Percentiles rank a stretch among this genome's conserved stretches.
These are phyloP conservation scores for Alectoris magna DNA, from an alignment of 2,797 vertebrate species.

Conservation along the genomic window DNA sequence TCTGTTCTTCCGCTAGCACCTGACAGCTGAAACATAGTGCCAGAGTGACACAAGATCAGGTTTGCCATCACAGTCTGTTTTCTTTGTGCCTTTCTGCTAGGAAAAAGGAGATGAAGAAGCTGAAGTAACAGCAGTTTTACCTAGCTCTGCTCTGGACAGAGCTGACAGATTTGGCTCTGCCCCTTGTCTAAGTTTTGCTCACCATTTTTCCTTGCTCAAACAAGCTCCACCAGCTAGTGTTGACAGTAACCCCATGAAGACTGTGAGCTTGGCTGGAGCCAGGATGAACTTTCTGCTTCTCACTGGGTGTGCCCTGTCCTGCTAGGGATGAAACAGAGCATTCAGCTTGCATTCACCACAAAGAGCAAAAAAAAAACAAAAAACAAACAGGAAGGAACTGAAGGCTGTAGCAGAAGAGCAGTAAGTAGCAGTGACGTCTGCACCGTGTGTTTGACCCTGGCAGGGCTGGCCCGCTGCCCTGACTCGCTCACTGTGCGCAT, in stretches of 20 bases:
- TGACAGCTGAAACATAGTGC: neutral
- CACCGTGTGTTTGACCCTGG: neutral
- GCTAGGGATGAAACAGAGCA: slow-evolving; percentile 18
- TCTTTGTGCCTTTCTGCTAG: neutral
- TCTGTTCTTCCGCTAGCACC: neutral
- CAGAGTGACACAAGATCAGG: neutral
- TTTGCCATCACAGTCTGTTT: neutral
- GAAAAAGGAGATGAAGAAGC: neutral
- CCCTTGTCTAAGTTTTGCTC: neutral
- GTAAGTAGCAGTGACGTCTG: slow-evolving; percentile 3
- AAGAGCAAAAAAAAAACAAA: slow-evolving; percentile 64
- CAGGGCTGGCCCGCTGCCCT: neutral
- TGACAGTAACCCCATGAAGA: neutral
- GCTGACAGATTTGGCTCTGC: neutral
- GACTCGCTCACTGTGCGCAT: neutral
- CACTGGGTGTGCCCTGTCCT: slow-evolving; percentile 47
- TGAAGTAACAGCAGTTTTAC: neutral
- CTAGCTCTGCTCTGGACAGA: neutral
- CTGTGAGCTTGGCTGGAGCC: slow-evolving; percentile 33
- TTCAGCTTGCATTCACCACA: slow-evolving; percentile 38
- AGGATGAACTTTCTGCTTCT: slow-evolving; percentile 14
- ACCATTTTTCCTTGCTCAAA: neutral
- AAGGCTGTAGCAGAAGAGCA: neutral
- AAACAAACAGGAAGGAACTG: slow-evolving; percentile 46
- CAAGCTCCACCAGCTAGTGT: neutral